phyloP scores from a whole-genome alignment of 2,797 vertebrate genomes.

The Tympanoctomys barrerae region DNA sequence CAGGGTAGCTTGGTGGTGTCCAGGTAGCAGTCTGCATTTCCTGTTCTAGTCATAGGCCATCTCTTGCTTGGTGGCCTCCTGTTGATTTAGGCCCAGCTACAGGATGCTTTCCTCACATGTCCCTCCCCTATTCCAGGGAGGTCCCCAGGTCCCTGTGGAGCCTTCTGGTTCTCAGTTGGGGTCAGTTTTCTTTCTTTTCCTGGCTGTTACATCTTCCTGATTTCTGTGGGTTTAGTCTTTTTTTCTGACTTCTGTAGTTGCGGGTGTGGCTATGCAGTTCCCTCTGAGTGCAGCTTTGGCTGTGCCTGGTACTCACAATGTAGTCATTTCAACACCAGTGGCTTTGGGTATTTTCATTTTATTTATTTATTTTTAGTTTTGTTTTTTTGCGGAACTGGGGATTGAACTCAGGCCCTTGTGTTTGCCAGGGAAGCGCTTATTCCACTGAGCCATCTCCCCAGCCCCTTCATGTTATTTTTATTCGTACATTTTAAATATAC shows the following conservation, averaged over 20 bases:
- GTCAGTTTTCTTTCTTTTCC: background rate
- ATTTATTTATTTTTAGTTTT: too few relatives aligned
- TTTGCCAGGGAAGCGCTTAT: too few relatives aligned
- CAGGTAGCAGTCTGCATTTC: background rate
- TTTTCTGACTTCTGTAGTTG: background rate
- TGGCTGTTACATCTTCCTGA: background rate
- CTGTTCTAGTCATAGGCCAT: background rate
- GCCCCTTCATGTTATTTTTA: background rate
- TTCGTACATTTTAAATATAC: background rate
- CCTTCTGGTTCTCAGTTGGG: background rate
- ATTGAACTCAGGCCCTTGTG: too few relatives aligned
- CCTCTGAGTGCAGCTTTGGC: background rate
- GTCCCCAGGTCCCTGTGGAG: background rate
- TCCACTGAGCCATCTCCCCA: too few relatives aligned
- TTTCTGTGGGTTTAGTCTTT: background rate
- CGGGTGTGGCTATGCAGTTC: background rate
- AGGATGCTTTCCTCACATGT: accelerated
- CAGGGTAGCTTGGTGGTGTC: background rate
- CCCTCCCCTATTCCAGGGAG: background rate
- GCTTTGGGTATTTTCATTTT: background rate
- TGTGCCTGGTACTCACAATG: background rate
- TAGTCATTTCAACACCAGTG: background rate
- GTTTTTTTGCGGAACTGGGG: too few relatives aligned
- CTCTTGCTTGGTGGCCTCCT: background rate
- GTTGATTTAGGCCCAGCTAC: accelerated